These are phyloP conservation scores for Montipora capricornis DNA, from an alignment of 64 coral and sea anemone genomes.

Conservation along the genomic window DNA sequence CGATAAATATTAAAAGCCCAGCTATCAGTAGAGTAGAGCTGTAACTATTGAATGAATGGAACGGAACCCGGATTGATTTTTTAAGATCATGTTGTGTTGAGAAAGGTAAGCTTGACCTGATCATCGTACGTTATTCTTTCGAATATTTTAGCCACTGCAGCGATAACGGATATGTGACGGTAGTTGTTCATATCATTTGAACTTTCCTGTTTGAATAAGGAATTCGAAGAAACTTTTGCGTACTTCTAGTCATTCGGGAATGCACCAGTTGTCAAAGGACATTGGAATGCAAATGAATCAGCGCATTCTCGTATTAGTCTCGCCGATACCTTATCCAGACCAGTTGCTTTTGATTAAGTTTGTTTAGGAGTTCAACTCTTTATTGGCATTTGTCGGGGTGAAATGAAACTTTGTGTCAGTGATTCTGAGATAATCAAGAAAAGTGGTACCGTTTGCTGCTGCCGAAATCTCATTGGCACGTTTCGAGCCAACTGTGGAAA, in stretches of 20 bases:
- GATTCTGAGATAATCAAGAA: not conserved
- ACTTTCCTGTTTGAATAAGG: constrained; percentile 37
- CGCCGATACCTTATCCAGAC: constrained; percentile 28
- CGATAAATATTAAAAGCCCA: constrained; percentile 28
- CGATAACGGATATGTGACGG: not conserved
- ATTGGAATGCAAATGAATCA: constrained; percentile 10
- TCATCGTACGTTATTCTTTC: not conserved
- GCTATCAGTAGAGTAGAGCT: constrained; percentile 40
- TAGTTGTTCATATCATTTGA: constrained; percentile 32
- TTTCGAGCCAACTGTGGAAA: constrained; percentile 23
- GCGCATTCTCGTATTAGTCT: constrained; percentile 28
- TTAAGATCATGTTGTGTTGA: not conserved
- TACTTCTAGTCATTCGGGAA: not conserved
- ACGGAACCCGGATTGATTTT: constrained; percentile 37
- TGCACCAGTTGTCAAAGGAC: not conserved
- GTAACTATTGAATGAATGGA: constrained; percentile 40
- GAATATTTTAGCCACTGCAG: not conserved
- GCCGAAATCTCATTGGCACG: constrained; percentile 8
- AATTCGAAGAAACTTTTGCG: not conserved
- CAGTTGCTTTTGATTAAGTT: constrained; percentile 30
- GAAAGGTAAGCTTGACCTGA: not conserved
- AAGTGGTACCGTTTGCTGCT: not conserved
- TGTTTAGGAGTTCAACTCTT: constrained; percentile 18
- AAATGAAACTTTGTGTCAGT: constrained; percentile 3
- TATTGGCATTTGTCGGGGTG: not conserved